Evolutionary conservation across 2,888 invertebrate species (phyloP), one percentile per base, ranked within the genome.

Genomic region (Athalia cordata): DNA sequence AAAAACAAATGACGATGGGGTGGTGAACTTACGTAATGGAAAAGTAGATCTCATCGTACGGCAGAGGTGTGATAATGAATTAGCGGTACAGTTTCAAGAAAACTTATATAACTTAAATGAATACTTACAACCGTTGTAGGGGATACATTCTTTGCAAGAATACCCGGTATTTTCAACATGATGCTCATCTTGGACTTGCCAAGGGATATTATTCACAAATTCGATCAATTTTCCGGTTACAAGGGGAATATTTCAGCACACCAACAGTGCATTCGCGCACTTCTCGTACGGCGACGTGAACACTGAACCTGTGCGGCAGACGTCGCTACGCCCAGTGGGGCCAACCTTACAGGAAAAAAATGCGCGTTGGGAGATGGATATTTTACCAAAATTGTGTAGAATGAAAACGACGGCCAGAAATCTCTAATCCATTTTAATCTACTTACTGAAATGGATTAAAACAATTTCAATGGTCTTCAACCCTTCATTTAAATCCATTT

Each of bases 261-360:
- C 59, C 5, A 50, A 55, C 70, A 62, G 70, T 79, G 75, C 84
- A 84, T 85, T 86, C 85, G 85, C 88, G 88, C 85, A 87, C 87
- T 87, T 87, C 86, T 86, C 85, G 85, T 83, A 87, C 86, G 85
- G 84, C 85, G 83, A 86, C 79, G 85, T 85, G 84, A 85, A 75
- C 75, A 75, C 62, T 75, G 75, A 75, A 75, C 75, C 50, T 64
- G 43, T 49, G 47, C 72, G 75, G 64, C 75, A 61, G 75, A 75
- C 62, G 75, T 50, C n/a, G 52, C 49, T 59, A 49, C 9, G 62
- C n/a, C 50, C 75, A 75, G 75, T 75, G 75, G 64, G 52, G 64
- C 75, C 75, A 75, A 75, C 75, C 9, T 52, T 64, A 75, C 75
- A n/a, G 50, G 49, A 49, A 11, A 15, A 62, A 75, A 43, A 29